Conservation (phyloP, 2,888 invertebrate species). For the Timandra comae region DNA sequence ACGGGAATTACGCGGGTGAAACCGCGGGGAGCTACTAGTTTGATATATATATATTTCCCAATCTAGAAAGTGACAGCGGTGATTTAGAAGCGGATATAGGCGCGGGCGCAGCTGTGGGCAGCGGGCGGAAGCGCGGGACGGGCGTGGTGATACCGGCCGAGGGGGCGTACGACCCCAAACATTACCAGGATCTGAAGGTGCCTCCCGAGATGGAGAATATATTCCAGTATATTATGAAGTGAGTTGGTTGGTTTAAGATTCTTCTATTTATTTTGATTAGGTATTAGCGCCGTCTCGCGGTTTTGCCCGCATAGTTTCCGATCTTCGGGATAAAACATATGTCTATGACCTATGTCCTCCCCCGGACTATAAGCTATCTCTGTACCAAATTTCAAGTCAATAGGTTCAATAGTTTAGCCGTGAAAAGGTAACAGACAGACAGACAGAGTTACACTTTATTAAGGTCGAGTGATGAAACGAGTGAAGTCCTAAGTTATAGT, state of each 20-base stretch:
- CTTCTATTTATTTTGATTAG: too few species aligned
- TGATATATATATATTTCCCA: not conserved
- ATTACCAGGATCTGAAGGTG: constrained; percentile 88
- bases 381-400: too few species aligned
- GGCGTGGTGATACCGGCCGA: constrained; percentile 66
- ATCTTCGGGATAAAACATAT: too few species aligned
- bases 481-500: too few species aligned
- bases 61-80: constrained; percentile 33
- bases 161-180: constrained; percentile 86
- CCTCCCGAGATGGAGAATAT: constrained; percentile 92
- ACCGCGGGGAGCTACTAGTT: not conserved
- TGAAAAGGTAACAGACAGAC: too few species aligned
- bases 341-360: too few species aligned
- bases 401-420: too few species aligned
- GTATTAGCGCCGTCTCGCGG: too few species aligned
- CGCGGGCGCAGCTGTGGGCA: constrained; percentile 37
- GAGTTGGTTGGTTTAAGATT: constrained; percentile 25
- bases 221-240: constrained; percentile 95
- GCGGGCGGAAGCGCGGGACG: constrained; percentile 33
- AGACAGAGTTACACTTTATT: too few species aligned
- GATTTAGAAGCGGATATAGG: constrained; percentile 44
- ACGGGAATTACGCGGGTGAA: not conserved
- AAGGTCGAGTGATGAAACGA: too few species aligned
- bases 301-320: too few species aligned
- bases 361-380: too few species aligned